A percentile compares a stretch with the other conserved stretches of the same genome.
phyloP scores from a whole-genome alignment of 2,797 vertebrate species.

The Odontamblyopus rebecca region DNA sequence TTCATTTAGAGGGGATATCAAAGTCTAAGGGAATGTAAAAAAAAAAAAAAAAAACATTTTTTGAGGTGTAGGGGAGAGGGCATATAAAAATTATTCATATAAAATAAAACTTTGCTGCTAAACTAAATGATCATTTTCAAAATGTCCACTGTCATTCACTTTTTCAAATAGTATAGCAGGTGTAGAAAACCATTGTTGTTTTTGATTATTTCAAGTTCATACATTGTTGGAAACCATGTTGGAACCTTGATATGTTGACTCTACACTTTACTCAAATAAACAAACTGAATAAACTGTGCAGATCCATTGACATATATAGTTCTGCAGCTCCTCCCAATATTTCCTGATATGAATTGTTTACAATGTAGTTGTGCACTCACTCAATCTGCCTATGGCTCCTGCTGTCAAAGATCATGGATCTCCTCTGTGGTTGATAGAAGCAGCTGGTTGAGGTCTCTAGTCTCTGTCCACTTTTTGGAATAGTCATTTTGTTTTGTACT shows the following conservation, averaged over 20 bases:
- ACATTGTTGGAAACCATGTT: neutral
- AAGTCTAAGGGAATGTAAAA: neutral
- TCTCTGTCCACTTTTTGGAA: conserved; percentile 97
- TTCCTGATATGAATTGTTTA: conserved; percentile 38
- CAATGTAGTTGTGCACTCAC: conserved; percentile 60
- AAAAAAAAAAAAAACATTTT: no score
- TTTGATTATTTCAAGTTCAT: conserved; percentile 5
- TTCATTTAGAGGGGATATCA: neutral
- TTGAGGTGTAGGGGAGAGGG: neutral
- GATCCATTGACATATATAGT: conserved; percentile 1
- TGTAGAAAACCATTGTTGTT: neutral
- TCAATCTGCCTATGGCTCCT: conserved; percentile 93
- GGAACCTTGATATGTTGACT: neutral
- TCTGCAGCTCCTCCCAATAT: conserved; percentile 7
- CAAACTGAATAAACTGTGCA: neutral
- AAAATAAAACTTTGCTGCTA: neutral
- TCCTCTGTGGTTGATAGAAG: conserved; percentile 98
- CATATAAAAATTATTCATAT: neutral
- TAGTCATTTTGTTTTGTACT: conserved; percentile 94
- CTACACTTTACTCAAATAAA: neutral
- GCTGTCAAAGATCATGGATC: conserved; percentile 96
- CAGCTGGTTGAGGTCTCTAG: conserved; percentile 98
- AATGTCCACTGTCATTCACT: neutral
- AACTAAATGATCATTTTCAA: neutral
- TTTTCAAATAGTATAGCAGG: neutral